phyloP scores from a whole-genome alignment of 2,113 vertebrate genomes.

The Tauraco erythrolophus region DNA sequence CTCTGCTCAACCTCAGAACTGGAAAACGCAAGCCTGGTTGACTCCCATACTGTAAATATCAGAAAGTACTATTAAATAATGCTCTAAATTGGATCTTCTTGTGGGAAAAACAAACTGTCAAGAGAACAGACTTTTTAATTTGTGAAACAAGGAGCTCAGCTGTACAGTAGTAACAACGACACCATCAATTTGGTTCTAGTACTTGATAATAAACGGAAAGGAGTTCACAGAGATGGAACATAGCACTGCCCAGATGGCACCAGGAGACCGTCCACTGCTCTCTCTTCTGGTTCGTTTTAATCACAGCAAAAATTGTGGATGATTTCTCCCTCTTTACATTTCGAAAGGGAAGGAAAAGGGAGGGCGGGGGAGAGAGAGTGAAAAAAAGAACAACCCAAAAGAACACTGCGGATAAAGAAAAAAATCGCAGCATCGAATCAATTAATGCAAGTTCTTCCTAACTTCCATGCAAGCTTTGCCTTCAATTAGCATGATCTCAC shows the following conservation, averaged over 20 bases:
- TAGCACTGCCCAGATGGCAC: background rate
- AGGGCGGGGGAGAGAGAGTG: background rate
- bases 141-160: constrained; percentile 34
- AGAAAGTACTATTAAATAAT: background rate
- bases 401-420: constrained; percentile 36
- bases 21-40: background rate
- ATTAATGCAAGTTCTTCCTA: constrained; percentile 70
- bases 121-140: background rate
- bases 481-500: constrained; percentile 80
- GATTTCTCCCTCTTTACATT: background rate
- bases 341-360: background rate
- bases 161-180: background rate
- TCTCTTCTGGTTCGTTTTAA: background rate
- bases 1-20: background rate
- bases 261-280: background rate
- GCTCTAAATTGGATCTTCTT: constrained; percentile 10
- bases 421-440: constrained; percentile 71
- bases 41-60: background rate
- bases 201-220: background rate
- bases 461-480: constrained; percentile 73
- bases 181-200: background rate
- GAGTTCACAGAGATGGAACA: background rate
- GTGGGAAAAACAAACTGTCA: constrained; percentile 29
- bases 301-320: background rate
- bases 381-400: background rate